Base-by-base conservation (phyloP, 2,113 vertebrate species). In the Scortum barcoo region DNA sequence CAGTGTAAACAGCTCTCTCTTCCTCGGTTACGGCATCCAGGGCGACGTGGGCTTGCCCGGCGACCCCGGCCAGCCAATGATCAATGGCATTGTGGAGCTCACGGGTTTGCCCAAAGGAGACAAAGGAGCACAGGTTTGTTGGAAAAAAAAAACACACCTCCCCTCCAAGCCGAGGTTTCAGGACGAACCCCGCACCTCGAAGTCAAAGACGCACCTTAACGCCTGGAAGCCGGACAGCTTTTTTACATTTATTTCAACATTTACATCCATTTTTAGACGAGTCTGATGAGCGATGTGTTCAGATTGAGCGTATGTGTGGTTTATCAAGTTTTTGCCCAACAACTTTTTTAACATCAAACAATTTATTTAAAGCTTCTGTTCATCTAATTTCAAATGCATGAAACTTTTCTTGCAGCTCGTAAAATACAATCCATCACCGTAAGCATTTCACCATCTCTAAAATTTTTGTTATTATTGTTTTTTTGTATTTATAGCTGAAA, bases 71-170 rank as follows among this genome's bases (percentile, higher is more conserved):
- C 96, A 93, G 62, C 95, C 96, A 74, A 94, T 96, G 91, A 95
- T 96, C 86, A 97, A 95, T 80, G 96, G 95, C 76, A 92, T 95
- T 76, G 93, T 96, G 85, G 96, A 97, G 91, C 97, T 97, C 93
- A 94, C 96, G 94, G 96, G 96, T 81, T 95, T 96, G 87, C 94
- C 96, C 79, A 97, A 99, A 95, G 97, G 97, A 66, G 94, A 96
- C 86, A 96, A 96, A 95, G 97, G 97, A 95, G 92, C 90, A 76
- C 94, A 97, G 96, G 97, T 98, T 93, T 94, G 94, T 94, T 83
- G 86, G 53, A 73, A 58, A 44, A 51, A 1, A 9, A 73, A 58
- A 44, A 51, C 3, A 9, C 44, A 53, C 13, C 38, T 60, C 46
- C 17, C 24, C 30, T 50, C 12, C 1, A 12, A 13, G 53, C 28